phyloP scores from a whole-genome alignment of 2,888 invertebrate genomes.

The Lasioglossum morio region DNA sequence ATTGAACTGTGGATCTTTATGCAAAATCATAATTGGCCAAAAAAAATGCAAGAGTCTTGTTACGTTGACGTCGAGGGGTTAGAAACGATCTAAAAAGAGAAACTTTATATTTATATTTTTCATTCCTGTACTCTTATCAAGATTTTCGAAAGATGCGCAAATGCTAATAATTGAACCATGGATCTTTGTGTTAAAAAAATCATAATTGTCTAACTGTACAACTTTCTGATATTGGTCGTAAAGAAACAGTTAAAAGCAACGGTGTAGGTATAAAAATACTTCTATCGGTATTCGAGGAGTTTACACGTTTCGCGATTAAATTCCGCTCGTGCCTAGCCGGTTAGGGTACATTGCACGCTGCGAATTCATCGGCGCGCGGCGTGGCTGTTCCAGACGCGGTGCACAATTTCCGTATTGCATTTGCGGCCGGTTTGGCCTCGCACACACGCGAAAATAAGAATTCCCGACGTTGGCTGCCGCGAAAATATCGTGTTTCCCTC shows the following conservation, averaged over 20 bases:
- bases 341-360: neutral
- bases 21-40: neutral
- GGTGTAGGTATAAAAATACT: neutral
- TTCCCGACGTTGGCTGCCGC: neutral
- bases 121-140: neutral
- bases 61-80: neutral
- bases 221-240: neutral
- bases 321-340: neutral
- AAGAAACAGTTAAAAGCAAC: neutral
- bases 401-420: slow-evolving; percentile 7
- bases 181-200: too few relatives aligned
- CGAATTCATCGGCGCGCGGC: neutral
- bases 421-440: neutral
- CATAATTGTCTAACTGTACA: neutral
- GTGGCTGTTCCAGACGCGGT: neutral
- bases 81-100: neutral
- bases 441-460: slow-evolving; percentile 3
- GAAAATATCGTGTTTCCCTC: slow-evolving; percentile 29
- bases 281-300: neutral
- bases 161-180: neutral
- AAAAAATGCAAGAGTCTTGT: neutral
- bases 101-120: neutral
- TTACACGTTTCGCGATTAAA: neutral
- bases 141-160: neutral
- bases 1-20: neutral